These are phyloP conservation scores for Lota lota DNA, from an alignment of 2,113 vertebrate species.

Conservation along the genomic window DNA sequence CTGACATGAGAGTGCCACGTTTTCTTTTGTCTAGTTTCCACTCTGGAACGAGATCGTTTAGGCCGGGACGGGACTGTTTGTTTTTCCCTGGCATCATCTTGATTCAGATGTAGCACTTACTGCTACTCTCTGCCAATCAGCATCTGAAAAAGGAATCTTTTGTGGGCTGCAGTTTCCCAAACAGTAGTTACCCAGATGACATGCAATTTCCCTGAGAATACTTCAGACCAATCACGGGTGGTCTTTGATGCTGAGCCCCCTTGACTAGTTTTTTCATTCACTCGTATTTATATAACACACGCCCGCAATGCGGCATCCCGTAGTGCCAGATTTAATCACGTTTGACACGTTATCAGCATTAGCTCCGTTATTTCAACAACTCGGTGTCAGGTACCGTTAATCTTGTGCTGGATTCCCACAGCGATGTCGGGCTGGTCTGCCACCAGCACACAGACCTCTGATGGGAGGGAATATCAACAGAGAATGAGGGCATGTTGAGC, in stretches of 20 bases:
- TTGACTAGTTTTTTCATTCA: constrained; percentile 1
- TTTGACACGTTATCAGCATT: constrained; percentile 29
- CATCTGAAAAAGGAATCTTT: constrained; percentile 20
- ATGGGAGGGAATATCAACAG: constrained; percentile 4
- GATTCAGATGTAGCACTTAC: not conserved
- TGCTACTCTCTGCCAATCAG: constrained; percentile 24
- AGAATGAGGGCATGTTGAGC: constrained; percentile 10
- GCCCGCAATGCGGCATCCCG: too few relatives aligned
- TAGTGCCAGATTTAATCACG: constrained; percentile 1
- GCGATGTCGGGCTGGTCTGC: constrained; percentile 3
- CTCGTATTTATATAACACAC: too few relatives aligned
- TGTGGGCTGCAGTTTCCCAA: constrained; percentile 19
- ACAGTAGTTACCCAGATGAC: constrained; percentile 24
- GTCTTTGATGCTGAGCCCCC: constrained; percentile 3
- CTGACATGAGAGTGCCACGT: not conserved
- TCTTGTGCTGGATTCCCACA: not conserved
- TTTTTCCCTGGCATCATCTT: constrained; percentile 17
- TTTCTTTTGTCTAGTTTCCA: too few relatives aligned
- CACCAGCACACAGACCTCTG: constrained; percentile 16
- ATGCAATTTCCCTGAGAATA: constrained; percentile 21
- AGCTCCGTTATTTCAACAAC: constrained; percentile 18
- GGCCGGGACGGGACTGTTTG: constrained; percentile 19
- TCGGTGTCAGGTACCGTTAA: constrained; percentile 21
- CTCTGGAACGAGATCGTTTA: not conserved
- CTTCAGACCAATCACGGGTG: constrained; percentile 2